A percentile compares a stretch with the other conserved stretches of the same genome.
Conservation (phyloP, 2,888 invertebrate species). For the Ochlodes sylvanus region DNA sequence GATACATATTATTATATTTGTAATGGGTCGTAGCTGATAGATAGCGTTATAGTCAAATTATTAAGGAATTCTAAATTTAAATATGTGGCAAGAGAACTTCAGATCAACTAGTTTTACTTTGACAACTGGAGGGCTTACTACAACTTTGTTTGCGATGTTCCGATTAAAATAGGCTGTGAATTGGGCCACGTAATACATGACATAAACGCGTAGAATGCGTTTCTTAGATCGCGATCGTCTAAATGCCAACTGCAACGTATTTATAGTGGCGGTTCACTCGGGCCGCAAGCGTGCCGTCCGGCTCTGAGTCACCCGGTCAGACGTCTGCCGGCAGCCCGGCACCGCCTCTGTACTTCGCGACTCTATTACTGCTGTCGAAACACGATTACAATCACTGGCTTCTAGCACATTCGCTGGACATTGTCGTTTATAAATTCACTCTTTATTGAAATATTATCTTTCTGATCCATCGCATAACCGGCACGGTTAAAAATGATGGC, state of each 20-base stretch:
- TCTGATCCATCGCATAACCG: too few relatives aligned
- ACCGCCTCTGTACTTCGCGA: constrained; percentile 10
- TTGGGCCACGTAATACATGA: constrained; percentile 49
- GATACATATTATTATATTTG: too few relatives aligned
- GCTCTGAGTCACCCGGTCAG: constrained; percentile 40
- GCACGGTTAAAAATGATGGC: too few relatives aligned
- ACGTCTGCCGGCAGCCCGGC: constrained; percentile 24
- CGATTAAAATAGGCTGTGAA: constrained; percentile 44
- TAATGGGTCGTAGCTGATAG: too few relatives aligned
- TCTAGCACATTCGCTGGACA: not conserved
- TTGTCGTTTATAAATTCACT: not conserved
- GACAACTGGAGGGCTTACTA: not conserved
- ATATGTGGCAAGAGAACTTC: not conserved
- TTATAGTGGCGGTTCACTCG: constrained; percentile 60
- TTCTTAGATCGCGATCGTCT: constrained; percentile 74
- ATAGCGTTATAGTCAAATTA: not conserved
- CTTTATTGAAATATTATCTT: not conserved
- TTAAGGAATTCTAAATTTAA: not conserved
- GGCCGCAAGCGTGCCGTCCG: constrained; percentile 53
- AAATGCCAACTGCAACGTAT: constrained; percentile 82
- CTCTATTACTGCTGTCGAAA: constrained; percentile 10
- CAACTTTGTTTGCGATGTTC: constrained; percentile 6
- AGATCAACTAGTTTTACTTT: not conserved
- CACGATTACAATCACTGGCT: constrained; percentile 7
- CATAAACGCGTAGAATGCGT: constrained; percentile 58